Evolutionary conservation across 2,113 vertebrate species (phyloP).

Genomic region (Scomber colias): DNA sequence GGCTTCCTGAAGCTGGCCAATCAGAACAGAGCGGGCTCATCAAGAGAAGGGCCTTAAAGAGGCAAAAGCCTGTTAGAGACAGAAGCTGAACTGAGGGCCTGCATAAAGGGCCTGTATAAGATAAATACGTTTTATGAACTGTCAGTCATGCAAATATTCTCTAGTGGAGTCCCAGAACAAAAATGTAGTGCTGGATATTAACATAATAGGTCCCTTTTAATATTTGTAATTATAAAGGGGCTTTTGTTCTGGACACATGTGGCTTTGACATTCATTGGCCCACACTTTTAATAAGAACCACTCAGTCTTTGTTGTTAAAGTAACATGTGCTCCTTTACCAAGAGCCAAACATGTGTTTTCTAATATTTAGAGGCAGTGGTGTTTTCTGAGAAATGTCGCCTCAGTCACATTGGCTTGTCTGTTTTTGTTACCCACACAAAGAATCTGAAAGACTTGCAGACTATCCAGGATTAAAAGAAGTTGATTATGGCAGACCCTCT

Average conservation of each 20-base stretch:
- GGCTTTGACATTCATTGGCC: background rate
- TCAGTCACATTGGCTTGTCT: constrained; percentile 2
- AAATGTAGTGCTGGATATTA: no score
- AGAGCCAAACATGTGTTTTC: constrained; percentile 11
- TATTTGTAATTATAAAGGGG: background rate
- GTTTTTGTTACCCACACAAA: constrained; percentile 17
- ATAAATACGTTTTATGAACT: no score
- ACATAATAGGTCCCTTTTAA: no score
- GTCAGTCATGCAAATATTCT: no score
- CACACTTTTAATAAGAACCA: constrained; percentile 16
- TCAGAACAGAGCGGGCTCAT: no score
- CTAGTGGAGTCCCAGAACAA: no score
- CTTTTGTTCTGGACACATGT: background rate
- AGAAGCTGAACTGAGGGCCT: no score
- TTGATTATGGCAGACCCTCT: background rate
- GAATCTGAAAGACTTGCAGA: constrained; percentile 33
- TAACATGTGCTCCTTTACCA: constrained; percentile 7
- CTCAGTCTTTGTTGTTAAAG: constrained; percentile 4
- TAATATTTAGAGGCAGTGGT: background rate
- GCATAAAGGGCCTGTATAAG: no score
- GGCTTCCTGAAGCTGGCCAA: no score
- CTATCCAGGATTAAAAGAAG: constrained; percentile 45
- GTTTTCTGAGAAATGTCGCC: background rate
- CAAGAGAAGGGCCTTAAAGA: no score
- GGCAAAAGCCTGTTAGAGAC: no score